Base-by-base conservation (phyloP, 2,888 invertebrate species). In the Ochlodes sylvanus region DNA sequence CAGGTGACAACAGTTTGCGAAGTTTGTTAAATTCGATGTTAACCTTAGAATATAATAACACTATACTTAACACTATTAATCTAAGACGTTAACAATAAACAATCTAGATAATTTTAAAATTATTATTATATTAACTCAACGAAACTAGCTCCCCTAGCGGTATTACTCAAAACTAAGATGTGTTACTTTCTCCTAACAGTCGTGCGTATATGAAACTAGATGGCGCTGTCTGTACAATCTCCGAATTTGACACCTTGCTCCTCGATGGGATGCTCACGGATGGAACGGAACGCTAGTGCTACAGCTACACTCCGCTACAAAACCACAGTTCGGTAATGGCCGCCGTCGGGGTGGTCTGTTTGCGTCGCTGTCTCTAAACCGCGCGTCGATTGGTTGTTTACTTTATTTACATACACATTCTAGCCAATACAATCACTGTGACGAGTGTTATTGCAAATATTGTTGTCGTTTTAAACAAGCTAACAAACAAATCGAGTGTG, bases 301-400 rank as follows among this genome's bases (percentile, higher is more conserved):
- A n/a, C n/a, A n/a, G n/a, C n/a, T 27, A 27, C 27, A 27, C 27
- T 27, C 27, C 27, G 27, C 27, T 27, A 47, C 50, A 47, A 9
- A 21, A 52, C 38, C 63, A 61, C 80, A 93, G 93, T 93, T 86
- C 85, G 90, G 91, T 91, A 93, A 93, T 93, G 93, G 93, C 93
- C 84, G 92, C 92, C 88, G 79, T 73, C 81, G 85, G 76, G 87
- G 90, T 88, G 88, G 91, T 85, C 82, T 83, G 81, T 71, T 85
- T 70, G 74, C 71, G 78, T 75, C 72, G 73, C 73, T 76, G 75
- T 82, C 75, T 78, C 72, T 79, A 70, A 73, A 70, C 75, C 73
- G 75, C 80, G 79, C 79, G 84, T 85, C 85, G 80, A 87, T 86
- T 83, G 79, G 83, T 90, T 92, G 92, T 91, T 93, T 92, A 93